Evolutionary conservation across 2,888 invertebrate genomes (phyloP).

Genomic region (Pheosia gnoma): DNA sequence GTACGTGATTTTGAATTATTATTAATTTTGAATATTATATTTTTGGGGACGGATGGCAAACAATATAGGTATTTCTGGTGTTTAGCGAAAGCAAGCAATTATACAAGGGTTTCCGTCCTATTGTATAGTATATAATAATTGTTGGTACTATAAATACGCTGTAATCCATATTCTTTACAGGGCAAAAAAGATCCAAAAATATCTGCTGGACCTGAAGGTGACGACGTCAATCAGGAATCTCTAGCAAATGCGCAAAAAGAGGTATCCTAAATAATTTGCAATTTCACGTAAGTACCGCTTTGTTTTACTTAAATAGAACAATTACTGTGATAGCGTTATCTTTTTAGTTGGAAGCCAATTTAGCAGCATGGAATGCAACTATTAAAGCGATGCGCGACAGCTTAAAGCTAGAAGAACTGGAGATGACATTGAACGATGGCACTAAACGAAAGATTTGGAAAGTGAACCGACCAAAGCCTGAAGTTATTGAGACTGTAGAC

Average conservation of each 20-base stretch:
- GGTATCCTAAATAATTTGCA: not conserved
- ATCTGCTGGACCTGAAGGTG: conserved; percentile 12
- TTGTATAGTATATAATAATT: not conserved
- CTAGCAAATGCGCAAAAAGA: conserved; percentile 48
- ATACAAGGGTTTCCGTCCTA: no score
- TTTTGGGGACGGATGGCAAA: no score
- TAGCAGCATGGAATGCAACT: conserved; percentile 59
- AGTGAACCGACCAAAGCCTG: conserved; percentile 65
- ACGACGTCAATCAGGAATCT: conserved; percentile 13
- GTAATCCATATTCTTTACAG: conserved; percentile 15
- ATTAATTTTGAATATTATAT: no score
- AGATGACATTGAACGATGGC: conserved; percentile 64
- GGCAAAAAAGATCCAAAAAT: conserved; percentile 39
- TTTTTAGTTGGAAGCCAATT: conserved; percentile 53
- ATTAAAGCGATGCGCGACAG: conserved; percentile 62
- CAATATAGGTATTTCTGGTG: no score
- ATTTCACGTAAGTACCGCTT: no score
- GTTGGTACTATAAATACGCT: not conserved
- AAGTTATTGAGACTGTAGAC: conserved; percentile 69
- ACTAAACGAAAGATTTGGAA: conserved; percentile 68
- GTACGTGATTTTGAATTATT: no score
- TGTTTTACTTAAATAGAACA: not conserved
- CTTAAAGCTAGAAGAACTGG: conserved; percentile 68
- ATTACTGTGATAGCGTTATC: no score
- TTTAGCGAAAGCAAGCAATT: no score